phyloP scores from a whole-genome alignment of 2,797 vertebrate species.

The Lacerta bilineata region DNA sequence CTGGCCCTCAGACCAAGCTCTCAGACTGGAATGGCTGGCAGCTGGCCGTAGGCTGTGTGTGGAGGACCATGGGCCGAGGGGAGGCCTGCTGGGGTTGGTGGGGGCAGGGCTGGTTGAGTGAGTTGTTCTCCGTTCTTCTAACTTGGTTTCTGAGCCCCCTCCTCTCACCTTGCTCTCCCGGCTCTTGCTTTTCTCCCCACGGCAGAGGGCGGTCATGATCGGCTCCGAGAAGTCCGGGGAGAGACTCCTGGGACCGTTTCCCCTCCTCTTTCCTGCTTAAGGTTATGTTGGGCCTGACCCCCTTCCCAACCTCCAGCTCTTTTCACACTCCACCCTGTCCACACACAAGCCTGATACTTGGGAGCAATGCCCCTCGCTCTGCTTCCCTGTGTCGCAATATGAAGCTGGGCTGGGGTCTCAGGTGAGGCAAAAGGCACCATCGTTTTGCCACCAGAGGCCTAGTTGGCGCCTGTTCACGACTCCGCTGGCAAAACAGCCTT shows the following conservation, averaged over 20 bases:
- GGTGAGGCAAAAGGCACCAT: neutral
- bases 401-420: neutral
- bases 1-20: constrained; percentile 48
- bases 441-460: neutral
- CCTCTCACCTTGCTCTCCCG: constrained; percentile 57
- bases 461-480: neutral
- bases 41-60: constrained; percentile 40
- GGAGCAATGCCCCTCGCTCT: neutral
- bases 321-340: constrained; percentile 26
- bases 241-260: constrained; percentile 37
- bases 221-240: constrained; percentile 37
- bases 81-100: neutral
- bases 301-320: constrained; percentile 7
- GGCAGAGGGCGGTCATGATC: constrained; percentile 34
- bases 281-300: constrained; percentile 36
- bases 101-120: constrained; percentile 38
- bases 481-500: neutral
- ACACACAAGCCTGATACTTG: neutral
- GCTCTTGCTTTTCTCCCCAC: constrained; percentile 46
- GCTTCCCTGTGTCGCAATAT: neutral
- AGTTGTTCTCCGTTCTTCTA: constrained; percentile 26
- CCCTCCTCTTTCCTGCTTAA: constrained; percentile 36
- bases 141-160: constrained; percentile 17
- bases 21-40: constrained; percentile 33
- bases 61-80: constrained; percentile 35